Conservation (phyloP, 2,113 vertebrate genomes). For the Erinaceus europaeus region DNA sequence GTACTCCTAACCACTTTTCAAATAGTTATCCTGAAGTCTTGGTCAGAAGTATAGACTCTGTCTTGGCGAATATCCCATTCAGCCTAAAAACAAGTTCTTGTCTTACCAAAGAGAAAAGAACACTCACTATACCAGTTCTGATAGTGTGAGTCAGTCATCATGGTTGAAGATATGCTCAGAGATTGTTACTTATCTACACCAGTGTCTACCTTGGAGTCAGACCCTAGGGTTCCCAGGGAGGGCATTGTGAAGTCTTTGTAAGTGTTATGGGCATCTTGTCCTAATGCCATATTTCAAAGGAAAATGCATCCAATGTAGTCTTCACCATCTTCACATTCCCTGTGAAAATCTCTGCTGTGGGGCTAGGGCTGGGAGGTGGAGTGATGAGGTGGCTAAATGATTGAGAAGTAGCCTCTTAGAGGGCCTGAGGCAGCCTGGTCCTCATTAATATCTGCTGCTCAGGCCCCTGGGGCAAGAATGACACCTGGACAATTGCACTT, state of each 20-base stretch:
- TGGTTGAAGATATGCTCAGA: background rate
- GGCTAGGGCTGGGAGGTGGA: background rate
- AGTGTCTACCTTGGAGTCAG: background rate
- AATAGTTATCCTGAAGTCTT: too few species aligned
- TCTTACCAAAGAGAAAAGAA: background rate
- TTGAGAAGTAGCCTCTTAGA: background rate
- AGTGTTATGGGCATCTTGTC: background rate
- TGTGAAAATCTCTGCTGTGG: background rate
- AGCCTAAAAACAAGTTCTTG: background rate
- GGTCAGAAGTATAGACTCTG: background rate
- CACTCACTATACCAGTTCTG: background rate
- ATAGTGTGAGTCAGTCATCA: background rate
- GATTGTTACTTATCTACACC: background rate
- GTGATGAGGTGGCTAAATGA: background rate
- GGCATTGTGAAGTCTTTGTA: background rate
- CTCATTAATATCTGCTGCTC: conserved; percentile 39
- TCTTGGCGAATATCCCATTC: background rate
- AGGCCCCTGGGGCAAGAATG: conserved; percentile 8
- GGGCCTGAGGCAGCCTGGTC: background rate
- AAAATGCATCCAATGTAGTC: background rate
- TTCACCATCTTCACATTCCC: background rate
- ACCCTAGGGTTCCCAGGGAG: background rate
- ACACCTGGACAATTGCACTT: conserved; percentile 16
- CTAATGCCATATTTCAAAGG: background rate
- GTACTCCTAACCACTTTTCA: background rate